Base-by-base conservation (phyloP, 2,797 vertebrate genomes). In the Lacerta agilis region DNA sequence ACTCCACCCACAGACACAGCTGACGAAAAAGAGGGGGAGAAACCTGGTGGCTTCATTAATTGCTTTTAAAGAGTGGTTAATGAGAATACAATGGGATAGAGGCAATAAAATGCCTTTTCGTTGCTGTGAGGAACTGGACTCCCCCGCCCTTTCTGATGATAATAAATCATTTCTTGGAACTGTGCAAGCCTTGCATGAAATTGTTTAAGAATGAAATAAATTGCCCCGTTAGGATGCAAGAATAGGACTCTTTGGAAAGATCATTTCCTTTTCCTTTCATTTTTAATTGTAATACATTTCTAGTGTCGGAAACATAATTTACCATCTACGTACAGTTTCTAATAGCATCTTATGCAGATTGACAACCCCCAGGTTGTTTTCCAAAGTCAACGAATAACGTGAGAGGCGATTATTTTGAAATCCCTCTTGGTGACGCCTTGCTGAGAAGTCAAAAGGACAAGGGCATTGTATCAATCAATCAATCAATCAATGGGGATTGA, bases 101-200 rank as follows among this genome's bases (percentile, higher is more conserved):
- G 94, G 94, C 96, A 97, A 96, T 93, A 92, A 93, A 93, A 88
- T 91, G 25, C 92, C 95, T 61, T 94, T 96, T 95, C 61, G 93
- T 96, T 8, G n/a, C 93, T 91, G 93, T 92, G 96, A 97, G 97
- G 97, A 97, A 97, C 96, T 94, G 95, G 94, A 93, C 92, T 96
- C 97, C 96, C 94, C 93, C 87, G 93, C 78, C 87, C 90, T 93
- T 88, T 43, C 85, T 83, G 66, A 82, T 73, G 88, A 88, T 83
- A 94, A 90, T 88, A 90, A 7, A n/a, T 81, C 89, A 73, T 64
- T 92, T 93, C 91, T 93, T 94, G 83, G 88, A 94, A 86, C 92
- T 84, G 90, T 77, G 27, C 89, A 87, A 91, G 20, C 83, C 91
- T 93, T 90, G 91, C 94, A 94, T 45, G 93, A 87, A 90, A 67